Evolutionary conservation across 2,888 invertebrate genomes (phyloP).

Genomic region (Pseudococcus longispinus): DNA sequence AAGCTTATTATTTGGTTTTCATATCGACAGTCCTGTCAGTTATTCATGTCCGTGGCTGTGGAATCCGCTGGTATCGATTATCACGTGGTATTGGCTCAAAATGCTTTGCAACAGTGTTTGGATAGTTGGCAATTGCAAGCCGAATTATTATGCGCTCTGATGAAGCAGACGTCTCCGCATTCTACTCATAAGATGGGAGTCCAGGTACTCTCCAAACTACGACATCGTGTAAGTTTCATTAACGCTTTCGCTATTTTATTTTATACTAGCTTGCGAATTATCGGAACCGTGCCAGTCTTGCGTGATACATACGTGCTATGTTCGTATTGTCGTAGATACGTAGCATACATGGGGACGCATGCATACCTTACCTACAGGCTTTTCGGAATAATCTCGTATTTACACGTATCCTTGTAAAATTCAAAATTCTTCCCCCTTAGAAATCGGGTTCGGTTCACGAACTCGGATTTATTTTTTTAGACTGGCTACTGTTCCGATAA

Average conservation of each 20-base stretch:
- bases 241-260: constrained; percentile 58
- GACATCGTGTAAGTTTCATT: constrained; percentile 64
- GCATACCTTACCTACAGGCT: too few species aligned
- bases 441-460: too few species aligned
- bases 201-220: constrained; percentile 76
- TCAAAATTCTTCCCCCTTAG: too few species aligned
- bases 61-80: constrained; percentile 96
- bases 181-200: constrained; percentile 80
- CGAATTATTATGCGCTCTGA: constrained; percentile 89
- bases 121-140: constrained; percentile 89
- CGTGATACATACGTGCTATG: too few species aligned
- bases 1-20: neutral
- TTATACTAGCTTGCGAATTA: constrained; percentile 54
- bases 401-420: too few species aligned
- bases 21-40: constrained; percentile 79
- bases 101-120: constrained; percentile 90
- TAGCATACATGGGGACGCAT: too few species aligned
- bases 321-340: too few species aligned
- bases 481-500: neutral
- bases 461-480: neutral
- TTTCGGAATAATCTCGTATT: too few species aligned
- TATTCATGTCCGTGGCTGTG: constrained; percentile 95
- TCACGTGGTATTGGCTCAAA: constrained; percentile 96
- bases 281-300: constrained; percentile 37
- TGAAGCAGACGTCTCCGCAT: constrained; percentile 91